These are phyloP conservation scores for Sebastolobus altivelis DNA, from an alignment of 2,797 vertebrate species.

Conservation along the genomic window DNA sequence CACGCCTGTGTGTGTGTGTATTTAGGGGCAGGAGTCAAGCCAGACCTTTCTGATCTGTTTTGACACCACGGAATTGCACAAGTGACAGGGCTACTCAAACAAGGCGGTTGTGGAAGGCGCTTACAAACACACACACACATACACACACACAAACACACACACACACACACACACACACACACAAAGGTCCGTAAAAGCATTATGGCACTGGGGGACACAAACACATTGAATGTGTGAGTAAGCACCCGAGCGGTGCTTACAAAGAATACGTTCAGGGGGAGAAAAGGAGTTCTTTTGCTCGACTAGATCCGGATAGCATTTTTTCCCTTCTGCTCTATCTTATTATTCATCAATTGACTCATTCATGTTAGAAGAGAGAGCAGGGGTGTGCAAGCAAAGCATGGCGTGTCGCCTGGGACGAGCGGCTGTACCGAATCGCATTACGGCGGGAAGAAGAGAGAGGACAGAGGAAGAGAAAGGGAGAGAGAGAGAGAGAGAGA, in stretches of 20 bases:
- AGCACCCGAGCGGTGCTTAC: slow-evolving; percentile 72
- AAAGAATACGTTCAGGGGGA: slow-evolving; percentile 73
- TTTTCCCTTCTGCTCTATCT: slow-evolving; percentile 74
- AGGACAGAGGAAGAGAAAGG: slow-evolving; percentile 59
- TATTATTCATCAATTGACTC: slow-evolving; percentile 82
- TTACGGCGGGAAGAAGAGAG: slow-evolving; percentile 70
- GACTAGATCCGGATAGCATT: slow-evolving; percentile 78
- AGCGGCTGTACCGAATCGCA: slow-evolving; percentile 81
- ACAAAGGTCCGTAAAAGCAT: slow-evolving; percentile 71
- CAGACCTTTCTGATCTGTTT: slow-evolving; percentile 86
- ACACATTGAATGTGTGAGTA: slow-evolving; percentile 80
- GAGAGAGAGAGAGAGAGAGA: slow-evolving; percentile 15
- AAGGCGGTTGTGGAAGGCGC: slow-evolving; percentile 69
- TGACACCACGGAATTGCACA: slow-evolving; percentile 85
- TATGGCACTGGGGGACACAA: slow-evolving; percentile 74
- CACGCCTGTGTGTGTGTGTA: slow-evolving; percentile 47
- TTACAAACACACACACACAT: slow-evolving; percentile 33
- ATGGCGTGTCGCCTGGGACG: slow-evolving; percentile 77
- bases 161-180: slow-evolving; percentile 47
- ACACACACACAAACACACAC: slow-evolving; percentile 35
- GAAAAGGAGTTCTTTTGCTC: slow-evolving; percentile 75
- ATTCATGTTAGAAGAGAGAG: slow-evolving; percentile 78
- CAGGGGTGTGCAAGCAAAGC: slow-evolving; percentile 74
- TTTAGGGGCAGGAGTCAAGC: slow-evolving; percentile 80
- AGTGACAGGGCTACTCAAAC: slow-evolving; percentile 86